phyloP scores from a whole-genome alignment of 2,797 vertebrate species.

The Mormyrops boulengeri region DNA sequence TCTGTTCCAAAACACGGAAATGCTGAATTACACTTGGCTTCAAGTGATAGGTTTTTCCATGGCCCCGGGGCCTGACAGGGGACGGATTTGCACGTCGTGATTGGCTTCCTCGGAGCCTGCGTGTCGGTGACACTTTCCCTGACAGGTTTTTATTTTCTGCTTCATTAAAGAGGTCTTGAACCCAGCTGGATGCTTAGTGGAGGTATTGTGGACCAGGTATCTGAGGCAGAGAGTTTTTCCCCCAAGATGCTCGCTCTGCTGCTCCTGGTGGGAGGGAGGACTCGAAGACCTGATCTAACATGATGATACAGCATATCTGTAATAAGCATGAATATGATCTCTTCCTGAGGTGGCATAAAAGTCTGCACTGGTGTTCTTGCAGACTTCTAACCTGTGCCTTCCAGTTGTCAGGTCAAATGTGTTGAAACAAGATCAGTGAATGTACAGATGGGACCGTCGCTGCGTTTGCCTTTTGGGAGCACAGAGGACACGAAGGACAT shows the following conservation, averaged over 20 bases:
- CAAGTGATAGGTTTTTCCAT: neutral
- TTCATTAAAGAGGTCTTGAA: neutral
- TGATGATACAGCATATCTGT: neutral
- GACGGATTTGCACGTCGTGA: neutral
- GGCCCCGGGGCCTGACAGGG: neutral
- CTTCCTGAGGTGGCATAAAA: neutral
- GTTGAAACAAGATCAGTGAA: neutral
- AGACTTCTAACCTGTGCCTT: neutral
- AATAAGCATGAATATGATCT: neutral
- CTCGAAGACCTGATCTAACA: neutral
- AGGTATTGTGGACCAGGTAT: neutral
- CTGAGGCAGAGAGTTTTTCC: neutral
- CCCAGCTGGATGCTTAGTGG: neutral
- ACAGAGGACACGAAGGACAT: neutral
- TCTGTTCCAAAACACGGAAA: neutral
- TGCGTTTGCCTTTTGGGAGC: neutral
- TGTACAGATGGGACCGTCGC: neutral
- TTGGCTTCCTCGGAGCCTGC: neutral
- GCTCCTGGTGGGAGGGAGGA: neutral
- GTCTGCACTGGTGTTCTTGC: neutral
- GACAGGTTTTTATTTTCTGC: neutral
- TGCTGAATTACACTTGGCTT: neutral
- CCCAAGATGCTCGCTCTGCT: neutral
- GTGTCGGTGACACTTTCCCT: neutral
- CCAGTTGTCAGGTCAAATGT: neutral